Percentiles rank a stretch among this genome's conserved stretches.
These are phyloP conservation scores for Benitochromis conjunctus DNA, from an alignment of 2,113 vertebrate genomes.

Conservation along the genomic window DNA sequence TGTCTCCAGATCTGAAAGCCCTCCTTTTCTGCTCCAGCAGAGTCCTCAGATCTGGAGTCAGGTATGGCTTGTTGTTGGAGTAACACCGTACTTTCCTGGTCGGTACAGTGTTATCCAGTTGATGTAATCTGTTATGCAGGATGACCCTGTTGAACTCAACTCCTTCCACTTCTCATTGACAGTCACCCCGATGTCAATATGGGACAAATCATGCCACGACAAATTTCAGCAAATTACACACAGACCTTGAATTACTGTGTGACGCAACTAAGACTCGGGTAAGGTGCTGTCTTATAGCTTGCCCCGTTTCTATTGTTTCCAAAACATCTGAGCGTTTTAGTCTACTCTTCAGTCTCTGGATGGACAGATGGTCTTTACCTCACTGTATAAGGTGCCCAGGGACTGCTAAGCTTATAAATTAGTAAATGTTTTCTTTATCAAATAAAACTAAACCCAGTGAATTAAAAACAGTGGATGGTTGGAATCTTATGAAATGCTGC, in stretches of 20 bases:
- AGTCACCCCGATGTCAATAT: background rate
- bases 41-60: too few relatives aligned
- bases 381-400: background rate
- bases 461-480: background rate
- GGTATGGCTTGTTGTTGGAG: too few relatives aligned
- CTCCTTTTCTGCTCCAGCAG: too few relatives aligned
- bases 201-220: background rate
- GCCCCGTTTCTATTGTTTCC: background rate
- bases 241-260: background rate
- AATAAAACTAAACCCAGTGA: background rate
- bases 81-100: too few relatives aligned
- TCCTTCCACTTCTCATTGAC: background rate
- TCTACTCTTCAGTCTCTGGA: background rate
- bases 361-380: background rate
- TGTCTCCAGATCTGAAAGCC: too few relatives aligned
- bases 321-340: background rate
- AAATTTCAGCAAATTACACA: background rate
- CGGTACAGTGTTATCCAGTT: too few relatives aligned
- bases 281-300: background rate
- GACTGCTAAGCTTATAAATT: background rate
- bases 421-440: background rate
- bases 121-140: too few relatives aligned
- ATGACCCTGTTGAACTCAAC: too few relatives aligned
- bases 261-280: background rate
- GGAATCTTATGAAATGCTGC: background rate